Base-by-base conservation (phyloP, 2,888 invertebrate species). In the Chloroclysta siterata region DNA sequence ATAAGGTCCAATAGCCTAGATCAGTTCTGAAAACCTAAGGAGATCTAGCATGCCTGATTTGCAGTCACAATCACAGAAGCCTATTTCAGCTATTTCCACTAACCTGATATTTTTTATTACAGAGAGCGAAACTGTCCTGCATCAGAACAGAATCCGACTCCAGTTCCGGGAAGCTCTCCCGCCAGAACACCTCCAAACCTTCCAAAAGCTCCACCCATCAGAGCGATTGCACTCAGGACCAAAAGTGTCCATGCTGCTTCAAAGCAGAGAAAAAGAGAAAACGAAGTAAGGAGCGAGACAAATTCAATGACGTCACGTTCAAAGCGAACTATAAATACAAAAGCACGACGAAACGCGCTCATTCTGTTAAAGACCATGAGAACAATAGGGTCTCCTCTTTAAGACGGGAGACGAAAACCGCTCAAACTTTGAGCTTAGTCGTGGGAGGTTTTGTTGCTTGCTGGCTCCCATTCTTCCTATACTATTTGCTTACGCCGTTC, bases 391-490 rank as follows among this genome's bases (percentile, higher is more conserved):
- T 96, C 0, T 95, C 95, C 0, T 95, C 95, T 7, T 87, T 96
- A 62, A 94, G 96, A 56, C 93, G 97, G 54, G 98, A 98, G 81
- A 97, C 96, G 4, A 98, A 98, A 89, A 97, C 98, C 0, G 97
- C 97, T 3, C 97, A 97, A 80, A 97, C 97, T 0, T 84, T 98
- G 54, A 97, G 97, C 68, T 95, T 97, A 5, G 97, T 98, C 0
- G 97, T 98, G 0, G 97, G 97, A 0, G 97, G 97, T 2, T 97
- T 97, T 74, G 95, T 97, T 3, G 96, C 96, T 6, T 98, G 97
- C 76, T 98, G 98, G 98, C 84, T 97, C 33, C 97, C 97, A 0
- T 98, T 98, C 85, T 98, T 97, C 85, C 90, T 97, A 5, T 95
- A 96, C 70, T 98, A 98, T 78, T 87, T 98, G 11, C 90, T 97